Evolutionary conservation across 2,888 invertebrate genomes (phyloP).

Genomic region (Stenchaetothrips biformis): DNA sequence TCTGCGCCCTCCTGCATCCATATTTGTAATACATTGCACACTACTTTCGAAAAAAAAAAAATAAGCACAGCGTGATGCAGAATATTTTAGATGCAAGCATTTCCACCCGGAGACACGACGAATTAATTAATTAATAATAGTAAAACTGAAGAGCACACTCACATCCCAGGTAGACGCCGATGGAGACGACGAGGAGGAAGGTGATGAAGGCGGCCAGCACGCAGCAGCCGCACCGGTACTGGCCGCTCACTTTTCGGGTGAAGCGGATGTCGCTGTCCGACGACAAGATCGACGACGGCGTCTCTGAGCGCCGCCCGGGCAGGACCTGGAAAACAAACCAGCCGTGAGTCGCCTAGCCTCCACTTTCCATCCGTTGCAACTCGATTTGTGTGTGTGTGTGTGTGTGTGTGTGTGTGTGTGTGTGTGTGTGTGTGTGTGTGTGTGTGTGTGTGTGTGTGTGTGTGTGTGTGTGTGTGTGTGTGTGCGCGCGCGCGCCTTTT

Average conservation of each 20-base stretch:
- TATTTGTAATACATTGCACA: too few species aligned
- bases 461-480: conserved; percentile 38
- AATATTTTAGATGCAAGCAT: too few species aligned
- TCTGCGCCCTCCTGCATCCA: too few species aligned
- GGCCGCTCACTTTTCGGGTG: conserved; percentile 77
- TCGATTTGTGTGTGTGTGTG: neutral
- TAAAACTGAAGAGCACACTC: conserved; percentile 49
- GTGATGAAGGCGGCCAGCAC: conserved; percentile 78
- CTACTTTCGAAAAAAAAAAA: too few species aligned
- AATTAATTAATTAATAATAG: too few species aligned
- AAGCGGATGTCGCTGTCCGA: conserved; percentile 87
- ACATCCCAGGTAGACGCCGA: conserved; percentile 63
- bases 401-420: neutral
- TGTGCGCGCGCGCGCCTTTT: neutral
- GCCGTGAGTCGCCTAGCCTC: conserved; percentile 11
- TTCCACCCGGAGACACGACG: too few species aligned
- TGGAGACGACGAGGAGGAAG: conserved; percentile 66
- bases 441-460: conserved; percentile 33
- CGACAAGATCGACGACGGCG: conserved; percentile 74
- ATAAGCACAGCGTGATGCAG: too few species aligned
- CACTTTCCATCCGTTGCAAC: conserved; percentile 29
- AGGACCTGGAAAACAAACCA: conserved; percentile 47
- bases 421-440: neutral
- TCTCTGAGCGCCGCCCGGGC: conserved; percentile 46
- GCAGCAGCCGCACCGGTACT: conserved; percentile 82